Base-by-base conservation (phyloP, 2,797 vertebrate species). In the Ctenopoma kingsleyae region DNA sequence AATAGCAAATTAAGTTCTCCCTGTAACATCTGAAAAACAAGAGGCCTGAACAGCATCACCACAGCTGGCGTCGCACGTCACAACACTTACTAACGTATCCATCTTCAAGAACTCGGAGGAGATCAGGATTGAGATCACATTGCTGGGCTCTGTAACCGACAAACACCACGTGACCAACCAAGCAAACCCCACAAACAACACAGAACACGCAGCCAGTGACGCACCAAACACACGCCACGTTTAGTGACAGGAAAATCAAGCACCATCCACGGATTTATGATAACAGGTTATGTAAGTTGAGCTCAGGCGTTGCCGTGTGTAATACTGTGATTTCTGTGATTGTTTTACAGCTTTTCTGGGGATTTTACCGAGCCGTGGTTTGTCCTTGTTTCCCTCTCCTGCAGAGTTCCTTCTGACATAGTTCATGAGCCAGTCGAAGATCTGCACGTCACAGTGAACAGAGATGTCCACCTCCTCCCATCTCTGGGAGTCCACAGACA, bases 81-180 rank as follows among this genome's bases (percentile, higher is more conserved):
- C 85, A 82, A 84, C 95, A 98, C 97, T 99, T 95, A 99, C 98
- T 94, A 99, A 96, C 75, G 96, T 95, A 91, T 99, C 98, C 98
- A 99, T 99, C 96, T 98, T 99, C 95, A 99, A 94, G 95, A 99
- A 99, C 84, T 99, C 97, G 62, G 98, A 99, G 89, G 98, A 99
- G 94, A 99, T 99, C 88, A 99, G 96, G 94, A 99, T 98, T 84
- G 98, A 99, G 95, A 99, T 97, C 85, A 99, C 98, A 94, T 99
- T 99, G 93, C 95, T 97, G 93, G 98, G 98, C 91, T 99, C 98
- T 99, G 94, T 83, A 97, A 96, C 85, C 87, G 59, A 92, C 81
- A 93, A 93, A 95, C 90, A 93, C 87, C 87, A 93, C 81, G 52
- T 87, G 82, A 90, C 89, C 84, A 86, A 89, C 84, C 81, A 61